A percentile compares a stretch with the other conserved stretches of the same genome.
These are phyloP conservation scores for Coreius guichenoti DNA, from an alignment of 2,797 vertebrate genomes.

Conservation along the genomic window DNA sequence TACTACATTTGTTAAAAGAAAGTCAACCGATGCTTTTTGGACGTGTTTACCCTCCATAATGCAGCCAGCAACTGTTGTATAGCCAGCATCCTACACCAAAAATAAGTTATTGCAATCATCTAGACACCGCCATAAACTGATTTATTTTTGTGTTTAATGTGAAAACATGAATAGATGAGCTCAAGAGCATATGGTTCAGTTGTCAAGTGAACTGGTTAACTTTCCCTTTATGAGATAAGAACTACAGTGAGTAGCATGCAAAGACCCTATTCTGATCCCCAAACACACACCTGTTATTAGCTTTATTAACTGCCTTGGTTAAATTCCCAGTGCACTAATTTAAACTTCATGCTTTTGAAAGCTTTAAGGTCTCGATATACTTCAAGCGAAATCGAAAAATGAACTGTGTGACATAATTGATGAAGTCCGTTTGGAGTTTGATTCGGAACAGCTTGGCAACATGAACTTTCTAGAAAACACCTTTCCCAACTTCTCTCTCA, in stretches of 20 bases:
- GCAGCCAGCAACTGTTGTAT: neutral
- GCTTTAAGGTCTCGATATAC: neutral
- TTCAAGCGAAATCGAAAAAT: neutral
- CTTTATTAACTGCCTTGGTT: neutral
- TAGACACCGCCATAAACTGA: neutral
- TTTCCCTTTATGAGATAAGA: neutral
- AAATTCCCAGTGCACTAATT: neutral
- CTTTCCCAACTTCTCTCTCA: neutral
- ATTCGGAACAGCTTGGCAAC: neutral
- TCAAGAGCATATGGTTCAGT: neutral
- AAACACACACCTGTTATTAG: neutral
- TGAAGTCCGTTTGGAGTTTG: neutral
- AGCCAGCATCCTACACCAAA: neutral
- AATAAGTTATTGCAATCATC: neutral
- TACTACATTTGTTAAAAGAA: neutral
- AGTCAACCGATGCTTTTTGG: neutral
- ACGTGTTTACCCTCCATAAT: neutral
- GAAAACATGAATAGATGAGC: neutral
- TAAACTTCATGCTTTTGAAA: neutral
- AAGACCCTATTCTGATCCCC: neutral
- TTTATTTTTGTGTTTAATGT: neutral
- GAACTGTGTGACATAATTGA: neutral
- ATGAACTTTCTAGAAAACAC: neutral
- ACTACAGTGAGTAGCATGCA: neutral
- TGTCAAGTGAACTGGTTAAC: neutral